These are phyloP conservation scores for Cacoxenus indagator DNA, from an alignment of 2,888 invertebrate species.

Conservation along the genomic window DNA sequence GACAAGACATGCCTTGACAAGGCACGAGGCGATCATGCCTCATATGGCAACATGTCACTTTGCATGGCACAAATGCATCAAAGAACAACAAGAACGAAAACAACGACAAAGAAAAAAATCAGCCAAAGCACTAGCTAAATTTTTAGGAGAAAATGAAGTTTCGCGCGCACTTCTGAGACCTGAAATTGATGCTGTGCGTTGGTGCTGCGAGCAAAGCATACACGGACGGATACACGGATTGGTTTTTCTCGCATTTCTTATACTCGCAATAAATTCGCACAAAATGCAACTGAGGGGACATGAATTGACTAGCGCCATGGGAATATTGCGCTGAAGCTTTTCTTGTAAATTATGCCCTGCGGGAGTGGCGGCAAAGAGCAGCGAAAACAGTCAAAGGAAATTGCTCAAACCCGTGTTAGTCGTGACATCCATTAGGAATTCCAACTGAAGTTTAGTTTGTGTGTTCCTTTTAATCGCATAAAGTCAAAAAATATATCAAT, in stretches of 20 bases:
- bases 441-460: too few relatives aligned
- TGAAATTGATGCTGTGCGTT: constrained; percentile 1
- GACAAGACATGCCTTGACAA: too few relatives aligned
- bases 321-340: background rate
- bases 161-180: background rate
- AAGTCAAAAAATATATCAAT: background rate
- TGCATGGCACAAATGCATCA: background rate
- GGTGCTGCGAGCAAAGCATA: background rate
- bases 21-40: background rate
- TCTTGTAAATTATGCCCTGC: background rate
- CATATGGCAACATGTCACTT: constrained; percentile 14
- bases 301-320: background rate
- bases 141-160: background rate
- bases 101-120: background rate
- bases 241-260: background rate
- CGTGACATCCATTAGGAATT: background rate
- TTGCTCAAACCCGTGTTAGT: too few relatives aligned
- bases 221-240: background rate
- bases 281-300: background rate
- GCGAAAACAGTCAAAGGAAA: too few relatives aligned
- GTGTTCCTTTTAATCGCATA: background rate
- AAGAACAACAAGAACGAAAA: background rate
- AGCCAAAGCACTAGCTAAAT: background rate
- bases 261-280: background rate
- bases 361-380: too few relatives aligned